phyloP scores from a whole-genome alignment of 2,888 invertebrate species.

The Meiosimyza decipiens region DNA sequence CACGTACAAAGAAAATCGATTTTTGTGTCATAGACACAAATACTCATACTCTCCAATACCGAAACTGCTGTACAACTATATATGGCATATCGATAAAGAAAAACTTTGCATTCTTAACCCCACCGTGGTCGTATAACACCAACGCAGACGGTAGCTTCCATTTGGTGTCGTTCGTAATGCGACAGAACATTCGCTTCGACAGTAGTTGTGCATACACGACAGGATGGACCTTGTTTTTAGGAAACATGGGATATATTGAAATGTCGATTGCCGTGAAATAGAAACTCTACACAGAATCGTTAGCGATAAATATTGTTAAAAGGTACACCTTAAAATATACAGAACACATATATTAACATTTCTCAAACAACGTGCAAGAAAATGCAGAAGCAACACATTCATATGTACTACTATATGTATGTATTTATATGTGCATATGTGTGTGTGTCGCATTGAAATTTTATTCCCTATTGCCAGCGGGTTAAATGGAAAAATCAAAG shows the following conservation, averaged over 20 bases:
- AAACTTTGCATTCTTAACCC: conserved; percentile 55
- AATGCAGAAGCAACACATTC: conserved; percentile 6
- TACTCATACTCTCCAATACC: conserved; percentile 31
- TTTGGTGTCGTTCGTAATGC: conserved; percentile 46
- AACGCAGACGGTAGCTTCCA: not conserved
- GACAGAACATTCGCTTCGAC: conserved; percentile 52
- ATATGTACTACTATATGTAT: not conserved
- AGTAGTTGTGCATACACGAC: not conserved
- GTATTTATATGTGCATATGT: not conserved
- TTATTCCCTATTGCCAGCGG: conserved; percentile 21
- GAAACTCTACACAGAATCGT: too few species aligned
- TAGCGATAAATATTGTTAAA: too few species aligned
- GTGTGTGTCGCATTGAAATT: conserved; percentile 8
- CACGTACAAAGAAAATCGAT: conserved; percentile 30
- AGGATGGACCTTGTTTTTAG: too few species aligned
- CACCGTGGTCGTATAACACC: conserved; percentile 5
- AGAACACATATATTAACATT: too few species aligned
- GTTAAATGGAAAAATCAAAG: conserved; percentile 31
- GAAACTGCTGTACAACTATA: conserved; percentile 39
- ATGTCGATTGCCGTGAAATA: too few species aligned
- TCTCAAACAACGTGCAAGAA: not conserved
- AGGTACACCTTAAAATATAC: too few species aligned
- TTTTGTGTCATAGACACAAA: conserved; percentile 30
- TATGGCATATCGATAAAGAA: conserved; percentile 33
- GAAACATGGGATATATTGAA: too few species aligned